Evolutionary conservation across 2,888 invertebrate species (phyloP), one percentile per base, ranked within the genome.

Genomic region (Rhabditoides inermis): DNA sequence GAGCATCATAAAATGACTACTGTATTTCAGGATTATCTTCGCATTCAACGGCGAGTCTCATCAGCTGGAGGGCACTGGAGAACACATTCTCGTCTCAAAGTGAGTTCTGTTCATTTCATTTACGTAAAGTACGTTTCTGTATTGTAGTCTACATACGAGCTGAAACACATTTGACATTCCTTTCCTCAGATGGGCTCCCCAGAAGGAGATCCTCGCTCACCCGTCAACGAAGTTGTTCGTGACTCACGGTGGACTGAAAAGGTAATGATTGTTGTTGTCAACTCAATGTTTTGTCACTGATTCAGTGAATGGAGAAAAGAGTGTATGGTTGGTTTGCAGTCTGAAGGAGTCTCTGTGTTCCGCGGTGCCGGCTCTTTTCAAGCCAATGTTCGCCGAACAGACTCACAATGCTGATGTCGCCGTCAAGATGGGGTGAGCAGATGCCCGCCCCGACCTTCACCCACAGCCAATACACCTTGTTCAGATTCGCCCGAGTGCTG

Each of bases 101-200:
- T 68, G 66, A 61, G 50, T 56, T 20, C 65, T n/a, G n/a, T n/a
- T n/a, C n/a, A n/a, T n/a, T n/a, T n/a, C n/a, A n/a, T n/a, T n/a
- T n/a, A n/a, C n/a, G n/a, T n/a, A n/a, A n/a, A n/a, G n/a, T n/a
- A n/a, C n/a, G n/a, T n/a, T n/a, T n/a, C n/a, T n/a, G n/a, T n/a
- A n/a, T n/a, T n/a, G n/a, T n/a, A n/a, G n/a, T n/a, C n/a, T n/a
- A n/a, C n/a, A n/a, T n/a, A n/a, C n/a, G n/a, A n/a, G n/a, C n/a
- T n/a, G n/a, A n/a, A n/a, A n/a, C n/a, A n/a, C n/a, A n/a, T n/a
- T n/a, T n/a, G n/a, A n/a, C n/a, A n/a, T n/a, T n/a, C n/a, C n/a
- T n/a, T n/a, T n/a, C n/a, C n/a, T n/a, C 12, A 56, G 56, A 20
- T 67, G 67, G 67, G 64, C 64, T 1, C 67, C 67, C 0, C 67